These are phyloP conservation scores for Flexamia atlantica DNA, from an alignment of 2,888 invertebrate species.

Conservation along the genomic window DNA sequence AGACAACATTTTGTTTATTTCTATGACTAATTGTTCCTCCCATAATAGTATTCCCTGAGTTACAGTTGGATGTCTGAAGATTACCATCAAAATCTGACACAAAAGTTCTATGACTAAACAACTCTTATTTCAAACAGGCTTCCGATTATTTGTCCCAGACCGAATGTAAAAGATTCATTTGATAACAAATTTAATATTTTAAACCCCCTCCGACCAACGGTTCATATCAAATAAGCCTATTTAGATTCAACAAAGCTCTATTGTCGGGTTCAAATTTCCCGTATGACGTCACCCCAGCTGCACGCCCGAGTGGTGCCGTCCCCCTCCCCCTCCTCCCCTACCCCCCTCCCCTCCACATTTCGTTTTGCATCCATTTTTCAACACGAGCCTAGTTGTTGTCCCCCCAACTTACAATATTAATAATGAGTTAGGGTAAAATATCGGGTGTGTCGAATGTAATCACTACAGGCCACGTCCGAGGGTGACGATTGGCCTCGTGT, in stretches of 20 bases:
- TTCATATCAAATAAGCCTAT: constrained; percentile 45
- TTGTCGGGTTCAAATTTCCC: constrained; percentile 32
- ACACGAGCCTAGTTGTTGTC: constrained; percentile 48
- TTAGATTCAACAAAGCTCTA: constrained; percentile 4
- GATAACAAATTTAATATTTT: constrained; percentile 11
- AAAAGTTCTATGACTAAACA: no score
- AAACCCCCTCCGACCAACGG: constrained; percentile 8
- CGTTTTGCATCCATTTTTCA: constrained; percentile 55
- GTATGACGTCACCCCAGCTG: constrained; percentile 51
- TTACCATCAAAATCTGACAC: no score
- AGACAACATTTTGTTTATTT: no score
- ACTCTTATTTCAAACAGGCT: no score
- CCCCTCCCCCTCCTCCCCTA: not conserved
- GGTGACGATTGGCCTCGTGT: constrained; percentile 43
- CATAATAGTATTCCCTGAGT: no score
- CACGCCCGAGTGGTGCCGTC: not conserved
- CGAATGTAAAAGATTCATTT: not conserved
- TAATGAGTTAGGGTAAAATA: constrained; percentile 59
- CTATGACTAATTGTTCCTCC: no score
- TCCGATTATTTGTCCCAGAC: not conserved
- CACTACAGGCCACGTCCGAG: constrained; percentile 33
- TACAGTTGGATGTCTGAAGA: no score
- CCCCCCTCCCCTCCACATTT: not conserved
- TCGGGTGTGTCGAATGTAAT: constrained; percentile 60
- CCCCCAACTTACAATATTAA: constrained; percentile 46